These are phyloP conservation scores for Nephrotoma guestfalica DNA, from an alignment of 2,888 invertebrate species.

Conservation along the genomic window DNA sequence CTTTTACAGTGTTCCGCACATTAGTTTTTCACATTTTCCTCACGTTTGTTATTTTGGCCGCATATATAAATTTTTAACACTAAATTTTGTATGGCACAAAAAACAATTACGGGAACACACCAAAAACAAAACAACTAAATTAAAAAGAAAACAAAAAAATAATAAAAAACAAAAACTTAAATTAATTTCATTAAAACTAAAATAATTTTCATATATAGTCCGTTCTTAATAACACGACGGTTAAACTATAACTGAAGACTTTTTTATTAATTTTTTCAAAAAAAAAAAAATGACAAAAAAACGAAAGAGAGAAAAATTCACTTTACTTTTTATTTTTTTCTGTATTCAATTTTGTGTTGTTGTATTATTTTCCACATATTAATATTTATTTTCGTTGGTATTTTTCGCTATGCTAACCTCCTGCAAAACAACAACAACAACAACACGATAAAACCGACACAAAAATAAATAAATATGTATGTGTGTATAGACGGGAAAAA, in stretches of 20 bases:
- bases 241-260: not conserved
- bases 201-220: slow-evolving; percentile 1
- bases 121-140: not conserved
- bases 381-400: not conserved
- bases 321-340: not conserved
- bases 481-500: not conserved
- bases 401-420: not conserved
- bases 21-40: not conserved
- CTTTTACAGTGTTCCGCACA: not conserved
- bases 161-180: not conserved
- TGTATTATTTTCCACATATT: not conserved
- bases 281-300: not conserved
- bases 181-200: not conserved
- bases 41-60: not conserved
- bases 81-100: not conserved
- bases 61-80: not conserved
- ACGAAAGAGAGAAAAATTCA: not conserved
- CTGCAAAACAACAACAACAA: not conserved
- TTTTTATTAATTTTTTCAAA: not conserved
- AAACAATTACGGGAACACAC: not conserved
- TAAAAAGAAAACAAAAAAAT: not conserved
- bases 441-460: not conserved
- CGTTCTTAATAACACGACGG: slow-evolving; percentile 3
- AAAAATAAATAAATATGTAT: not conserved
- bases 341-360: not conserved